Conservation (phyloP, 2,113 vertebrate species). For the Proterorhinus semilunaris region DNA sequence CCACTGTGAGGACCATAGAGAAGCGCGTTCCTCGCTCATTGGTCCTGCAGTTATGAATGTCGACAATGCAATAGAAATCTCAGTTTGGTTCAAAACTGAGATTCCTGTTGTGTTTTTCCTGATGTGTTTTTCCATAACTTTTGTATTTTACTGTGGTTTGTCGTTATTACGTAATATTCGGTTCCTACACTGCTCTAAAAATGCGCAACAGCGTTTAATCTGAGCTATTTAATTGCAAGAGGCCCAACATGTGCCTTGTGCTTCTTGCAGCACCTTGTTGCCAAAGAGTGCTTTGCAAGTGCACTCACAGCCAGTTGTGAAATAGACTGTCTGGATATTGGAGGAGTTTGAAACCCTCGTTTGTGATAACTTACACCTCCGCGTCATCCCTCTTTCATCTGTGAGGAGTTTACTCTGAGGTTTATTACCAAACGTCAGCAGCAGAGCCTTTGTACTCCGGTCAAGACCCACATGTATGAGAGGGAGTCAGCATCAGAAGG, state of each 20-base stretch:
- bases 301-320: constrained; percentile 6
- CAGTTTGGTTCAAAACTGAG: neutral
- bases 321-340: constrained; percentile 1
- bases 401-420: constrained; percentile 37
- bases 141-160: too few relatives aligned
- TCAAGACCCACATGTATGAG: constrained; percentile 7
- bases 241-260: neutral
- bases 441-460: constrained; percentile 31
- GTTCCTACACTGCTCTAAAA: too few relatives aligned
- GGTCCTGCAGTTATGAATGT: constrained; percentile 5
- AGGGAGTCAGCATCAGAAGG: neutral
- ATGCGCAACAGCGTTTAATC: neutral
- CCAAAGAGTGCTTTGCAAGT: neutral
- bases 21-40: too few relatives aligned
- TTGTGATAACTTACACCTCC: constrained; percentile 45
- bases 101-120: too few relatives aligned
- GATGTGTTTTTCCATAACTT: too few relatives aligned
- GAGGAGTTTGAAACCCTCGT: constrained; percentile 12
- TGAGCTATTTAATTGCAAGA: neutral
- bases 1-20: too few relatives aligned
- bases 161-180: too few relatives aligned
- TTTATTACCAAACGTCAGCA: constrained; percentile 37
- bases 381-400: constrained; percentile 47
- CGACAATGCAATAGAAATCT: constrained; percentile 8
- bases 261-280: neutral